phyloP scores from a whole-genome alignment of 2,797 vertebrate species.

The Lacerta bilineata region DNA sequence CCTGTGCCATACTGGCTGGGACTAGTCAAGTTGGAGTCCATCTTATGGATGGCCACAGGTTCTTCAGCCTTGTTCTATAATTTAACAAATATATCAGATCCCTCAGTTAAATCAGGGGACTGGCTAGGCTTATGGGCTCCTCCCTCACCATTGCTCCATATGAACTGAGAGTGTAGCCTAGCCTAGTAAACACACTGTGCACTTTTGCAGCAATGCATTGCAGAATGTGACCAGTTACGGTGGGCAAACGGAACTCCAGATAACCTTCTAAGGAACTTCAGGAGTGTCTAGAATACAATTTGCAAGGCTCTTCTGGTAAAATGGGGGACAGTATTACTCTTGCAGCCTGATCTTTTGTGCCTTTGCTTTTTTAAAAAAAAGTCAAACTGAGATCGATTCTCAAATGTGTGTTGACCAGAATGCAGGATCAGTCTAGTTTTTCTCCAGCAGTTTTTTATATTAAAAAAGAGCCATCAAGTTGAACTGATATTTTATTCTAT shows the following conservation, averaged over 20 bases:
- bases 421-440: not conserved
- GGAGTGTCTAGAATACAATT: not conserved
- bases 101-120: not conserved
- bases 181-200: not conserved
- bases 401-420: not conserved
- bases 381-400: not conserved
- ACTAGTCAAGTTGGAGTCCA: too few relatives aligned
- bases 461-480: slow-evolving; percentile 44
- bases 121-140: not conserved
- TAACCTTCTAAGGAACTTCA: not conserved
- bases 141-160: not conserved
- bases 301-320: not conserved
- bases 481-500: slow-evolving; percentile 47
- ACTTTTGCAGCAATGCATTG: not conserved
- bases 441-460: not conserved
- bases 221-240: not conserved
- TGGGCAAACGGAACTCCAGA: not conserved
- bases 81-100: not conserved
- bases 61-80: too few relatives aligned
- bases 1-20: not conserved
- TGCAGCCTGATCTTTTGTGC: not conserved
- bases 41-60: too few relatives aligned
- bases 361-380: not conserved
- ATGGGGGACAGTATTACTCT: not conserved
- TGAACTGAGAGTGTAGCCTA: not conserved